phyloP scores from a whole-genome alignment of 2,888 invertebrate genomes.

The Gryllus longicercus region DNA sequence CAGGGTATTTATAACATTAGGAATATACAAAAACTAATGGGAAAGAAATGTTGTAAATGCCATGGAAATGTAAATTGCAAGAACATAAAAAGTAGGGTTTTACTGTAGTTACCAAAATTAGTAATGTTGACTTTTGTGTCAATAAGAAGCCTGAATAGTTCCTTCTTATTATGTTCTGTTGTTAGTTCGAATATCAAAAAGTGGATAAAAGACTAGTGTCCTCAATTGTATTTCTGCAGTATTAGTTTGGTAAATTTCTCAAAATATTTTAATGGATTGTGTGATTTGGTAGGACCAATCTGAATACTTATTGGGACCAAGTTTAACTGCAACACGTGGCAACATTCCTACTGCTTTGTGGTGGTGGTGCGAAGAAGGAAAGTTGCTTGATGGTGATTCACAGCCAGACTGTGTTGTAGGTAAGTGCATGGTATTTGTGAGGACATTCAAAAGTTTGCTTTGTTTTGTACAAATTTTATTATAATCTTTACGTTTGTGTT shows the following conservation, averaged over 20 bases:
- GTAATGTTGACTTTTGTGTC: no score
- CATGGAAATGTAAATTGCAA: no score
- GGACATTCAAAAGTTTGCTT: neutral
- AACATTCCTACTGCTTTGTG: constrained; percentile 65
- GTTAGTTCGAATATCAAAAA: no score
- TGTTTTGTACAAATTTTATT: neutral
- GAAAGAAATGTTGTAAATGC: no score
- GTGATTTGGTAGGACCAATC: constrained; percentile 53
- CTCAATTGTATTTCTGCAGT: neutral
- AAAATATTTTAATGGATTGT: constrained; percentile 21
- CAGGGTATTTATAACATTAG: no score
- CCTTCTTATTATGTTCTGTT: no score
- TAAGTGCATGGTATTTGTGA: no score
- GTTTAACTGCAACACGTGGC: constrained; percentile 56
- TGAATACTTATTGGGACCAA: constrained; percentile 59
- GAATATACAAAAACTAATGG: no score
- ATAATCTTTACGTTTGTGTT: constrained; percentile 26
- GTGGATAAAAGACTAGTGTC: no score
- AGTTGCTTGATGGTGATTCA: constrained; percentile 73
- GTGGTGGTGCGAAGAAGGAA: constrained; percentile 82
- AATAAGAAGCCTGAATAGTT: no score
- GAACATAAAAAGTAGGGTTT: no score
- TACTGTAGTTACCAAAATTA: no score
- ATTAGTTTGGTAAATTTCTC: neutral
- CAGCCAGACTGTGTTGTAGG: constrained; percentile 70